Evolutionary conservation across 2,113 vertebrate species (phyloP).

Genomic region (Caracal caracal): DNA sequence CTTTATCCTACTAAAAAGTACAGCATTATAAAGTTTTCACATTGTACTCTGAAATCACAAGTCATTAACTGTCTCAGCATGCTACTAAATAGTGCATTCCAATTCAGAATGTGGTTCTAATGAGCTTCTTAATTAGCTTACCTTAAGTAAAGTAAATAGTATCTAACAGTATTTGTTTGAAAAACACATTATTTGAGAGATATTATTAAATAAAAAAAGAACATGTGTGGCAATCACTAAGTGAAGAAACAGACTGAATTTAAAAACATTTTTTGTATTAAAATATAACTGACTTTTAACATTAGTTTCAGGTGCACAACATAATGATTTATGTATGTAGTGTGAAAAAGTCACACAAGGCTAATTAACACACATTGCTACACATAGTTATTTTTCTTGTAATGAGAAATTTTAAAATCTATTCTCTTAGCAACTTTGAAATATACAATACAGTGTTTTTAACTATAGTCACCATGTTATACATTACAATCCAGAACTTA

Average conservation of each 20-base stretch:
- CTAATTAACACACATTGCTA: not conserved
- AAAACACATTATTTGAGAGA: not conserved
- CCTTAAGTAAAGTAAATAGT: slow-evolving; percentile 37
- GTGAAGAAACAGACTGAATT: not conserved
- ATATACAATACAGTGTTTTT: not conserved
- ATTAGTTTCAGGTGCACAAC: not conserved
- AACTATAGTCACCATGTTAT: not conserved
- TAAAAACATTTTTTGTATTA: not conserved
- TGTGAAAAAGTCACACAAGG: not conserved
- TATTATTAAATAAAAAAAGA: slow-evolving; percentile 26
- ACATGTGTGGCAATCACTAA: not conserved
- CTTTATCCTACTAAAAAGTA: slow-evolving; percentile 49
- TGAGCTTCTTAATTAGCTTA: slow-evolving; percentile 47
- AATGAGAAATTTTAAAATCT: not conserved
- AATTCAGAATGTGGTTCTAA: slow-evolving; percentile 40
- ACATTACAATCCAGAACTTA: not conserved
- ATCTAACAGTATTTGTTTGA: slow-evolving; percentile 2
- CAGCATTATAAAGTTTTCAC: slow-evolving; percentile 41
- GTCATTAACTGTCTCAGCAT: slow-evolving; percentile 20
- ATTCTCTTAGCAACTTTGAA: not conserved
- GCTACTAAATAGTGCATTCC: slow-evolving; percentile 28
- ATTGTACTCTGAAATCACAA: slow-evolving; percentile 52
- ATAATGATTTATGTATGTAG: not conserved
- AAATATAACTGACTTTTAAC: not conserved
- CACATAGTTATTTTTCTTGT: not conserved